phyloP scores from a whole-genome alignment of 2,888 invertebrate genomes.

The Pyrochroa serraticornis region DNA sequence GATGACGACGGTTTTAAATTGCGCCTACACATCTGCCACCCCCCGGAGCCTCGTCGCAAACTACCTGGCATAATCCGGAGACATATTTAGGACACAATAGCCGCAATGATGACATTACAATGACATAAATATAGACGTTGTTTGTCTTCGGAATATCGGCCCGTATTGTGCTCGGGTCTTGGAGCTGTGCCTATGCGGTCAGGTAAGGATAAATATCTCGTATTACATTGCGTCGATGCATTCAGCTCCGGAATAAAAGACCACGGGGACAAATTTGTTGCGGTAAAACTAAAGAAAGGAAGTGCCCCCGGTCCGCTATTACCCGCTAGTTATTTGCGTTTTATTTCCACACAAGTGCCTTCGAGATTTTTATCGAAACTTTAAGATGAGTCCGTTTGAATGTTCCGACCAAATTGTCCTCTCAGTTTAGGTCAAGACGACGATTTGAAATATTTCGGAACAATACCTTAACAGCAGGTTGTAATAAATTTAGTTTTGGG shows the following conservation, averaged over 20 bases:
- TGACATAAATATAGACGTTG: constrained; percentile 58
- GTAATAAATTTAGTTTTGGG: constrained; percentile 6
- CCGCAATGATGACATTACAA: constrained; percentile 56
- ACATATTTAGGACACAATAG: constrained; percentile 54
- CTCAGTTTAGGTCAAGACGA: neutral
- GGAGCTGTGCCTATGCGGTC: constrained; percentile 54
- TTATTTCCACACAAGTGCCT: constrained; percentile 29
- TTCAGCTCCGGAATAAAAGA: constrained; percentile 47
- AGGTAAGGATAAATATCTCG: constrained; percentile 55
- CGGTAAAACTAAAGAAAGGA: constrained; percentile 54
- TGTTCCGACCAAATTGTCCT: neutral
- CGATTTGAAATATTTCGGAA: constrained; percentile 11
- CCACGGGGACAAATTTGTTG: constrained; percentile 54
- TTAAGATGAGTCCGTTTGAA: too few species aligned
- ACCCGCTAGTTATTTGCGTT: constrained; percentile 18
- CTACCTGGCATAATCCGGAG: constrained; percentile 34
- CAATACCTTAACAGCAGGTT: neutral
- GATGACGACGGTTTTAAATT: constrained; percentile 5
- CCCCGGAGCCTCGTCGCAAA: constrained; percentile 16
- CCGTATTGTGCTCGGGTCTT: constrained; percentile 47
- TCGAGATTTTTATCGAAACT: constrained; percentile 23
- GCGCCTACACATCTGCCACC: constrained; percentile 24
- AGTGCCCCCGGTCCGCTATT: constrained; percentile 30
- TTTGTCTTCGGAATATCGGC: constrained; percentile 54
- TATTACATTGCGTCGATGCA: constrained; percentile 52